Evolutionary conservation across 2,797 vertebrate genomes (phyloP), one percentile per base, ranked within the genome.

Genomic region (Limnodromus scolopaceus): DNA sequence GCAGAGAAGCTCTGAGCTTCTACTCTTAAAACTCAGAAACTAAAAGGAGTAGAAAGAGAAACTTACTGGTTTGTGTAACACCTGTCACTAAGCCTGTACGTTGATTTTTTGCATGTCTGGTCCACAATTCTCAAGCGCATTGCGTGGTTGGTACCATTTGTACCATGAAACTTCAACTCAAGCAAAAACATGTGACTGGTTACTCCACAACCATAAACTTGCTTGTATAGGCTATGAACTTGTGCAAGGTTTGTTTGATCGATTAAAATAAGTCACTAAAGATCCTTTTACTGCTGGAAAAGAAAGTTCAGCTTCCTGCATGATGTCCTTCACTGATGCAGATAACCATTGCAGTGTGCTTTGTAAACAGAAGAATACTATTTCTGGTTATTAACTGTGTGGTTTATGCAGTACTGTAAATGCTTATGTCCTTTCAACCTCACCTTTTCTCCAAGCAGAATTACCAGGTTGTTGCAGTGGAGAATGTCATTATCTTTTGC

Each of bases 151-250:
- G 11, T 53, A 38, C 43, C 20, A 2, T 70, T 72, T 80, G 25
- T n/a, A n/a, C 55, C 10, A 22, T n/a, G 19, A 43, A 78, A 74
- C 32, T 58, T 71, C 36, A 70, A 1, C 78, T 71, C 6, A 6
- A 27, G 45, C 20, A 34, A 36, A 94, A 55, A 36, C 34, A 45
- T 48, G 24, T 39, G n/a, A 66, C 4, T 48, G 5, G 5, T 66
- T 75, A 71, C 28, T 87, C 57, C 38, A 14, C 0, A 0, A 23
- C 23, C 20, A 39, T 58, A 32, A 81, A 46, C 5, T 48, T 20
- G 28, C 25, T 68, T 0, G 0, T 39, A 0, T 4, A 24, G 16
- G 10, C 34, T 53, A 20, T 65, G 46, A 51, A 43, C 7, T 41
- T 75, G 3, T 57, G 54, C 27, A 18, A 65, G 27, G 12, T 49